Conservation (phyloP, 2,888 invertebrate genomes). For the Octodonta nipae region DNA sequence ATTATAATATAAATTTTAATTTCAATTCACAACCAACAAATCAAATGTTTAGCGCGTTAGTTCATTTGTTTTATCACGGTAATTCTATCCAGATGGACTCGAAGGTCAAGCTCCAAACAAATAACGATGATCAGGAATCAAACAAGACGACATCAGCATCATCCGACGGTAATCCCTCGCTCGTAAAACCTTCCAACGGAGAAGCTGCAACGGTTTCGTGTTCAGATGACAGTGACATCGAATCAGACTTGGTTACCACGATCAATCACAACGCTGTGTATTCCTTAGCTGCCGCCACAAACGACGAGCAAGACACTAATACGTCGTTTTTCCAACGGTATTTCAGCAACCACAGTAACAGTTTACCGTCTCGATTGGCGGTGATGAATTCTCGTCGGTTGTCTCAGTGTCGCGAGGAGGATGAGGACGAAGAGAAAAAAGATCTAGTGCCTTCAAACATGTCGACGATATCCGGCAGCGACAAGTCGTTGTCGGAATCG, state of each 20-base stretch:
- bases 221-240: conserved; percentile 41
- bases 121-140: conserved; percentile 3
- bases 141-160: neutral
- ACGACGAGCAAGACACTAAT: conserved; percentile 35
- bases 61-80: neutral
- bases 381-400: conserved; percentile 48
- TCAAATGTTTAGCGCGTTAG: neutral
- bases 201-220: conserved; percentile 9
- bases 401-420: conserved; percentile 74
- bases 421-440: conserved; percentile 53
- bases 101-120: conserved; percentile 9
- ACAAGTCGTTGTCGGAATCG: conserved; percentile 31
- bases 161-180: conserved; percentile 8
- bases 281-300: conserved; percentile 53
- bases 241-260: conserved; percentile 51
- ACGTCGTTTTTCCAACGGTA: conserved; percentile 58
- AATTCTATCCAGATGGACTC: conserved; percentile 12
- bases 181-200: neutral
- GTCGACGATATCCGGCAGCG: conserved; percentile 33
- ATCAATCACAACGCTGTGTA: conserved; percentile 57
- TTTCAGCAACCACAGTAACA: conserved; percentile 59
- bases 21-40: neutral
- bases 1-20: no score
- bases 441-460: conserved; percentile 25
- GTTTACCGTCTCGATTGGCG: conserved; percentile 49